Evolutionary conservation across 2,888 invertebrate species (phyloP), one percentile per base, ranked within the genome.

Genomic region (Metellina segmentata): DNA sequence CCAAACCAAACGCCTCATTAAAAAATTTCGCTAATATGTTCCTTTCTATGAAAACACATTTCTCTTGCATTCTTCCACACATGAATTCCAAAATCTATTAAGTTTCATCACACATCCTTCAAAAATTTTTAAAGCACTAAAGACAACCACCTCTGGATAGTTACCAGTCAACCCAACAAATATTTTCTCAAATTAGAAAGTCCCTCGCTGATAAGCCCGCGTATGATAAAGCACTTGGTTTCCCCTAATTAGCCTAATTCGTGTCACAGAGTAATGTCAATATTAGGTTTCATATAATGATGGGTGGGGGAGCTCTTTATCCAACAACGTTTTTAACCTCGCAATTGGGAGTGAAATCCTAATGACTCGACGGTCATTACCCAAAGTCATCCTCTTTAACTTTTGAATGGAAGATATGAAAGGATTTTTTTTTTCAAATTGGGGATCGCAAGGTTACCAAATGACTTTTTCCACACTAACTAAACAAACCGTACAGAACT

Each of bases 261-360:
- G 61, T 11, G 11, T 16, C 51, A n/a, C n/a, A 77, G 49, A 6
- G 0, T 19, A 53, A 13, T 53, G 53, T 79, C 79, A 79, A 53
- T 79, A 79, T 79, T 79, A 52, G 79, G 16, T 79, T 19, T 53
- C 61, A 19, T 53, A n/a, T 19, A 79, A 79, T 79, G 79, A 79
- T 19, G 53, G 79, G 79, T 61, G 52, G 79, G 53, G 79, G 53
- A 20, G 19, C 61, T 6, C 61, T 20, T 79, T 79, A 48, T 77
- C 48, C n/a, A n/a, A 77, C 34, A 77, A 7, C 49, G 77, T 49
- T 77, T 77, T 51, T 16, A 77, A n/a, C 49, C 77, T 61, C 77
- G 13, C 49, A 77, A 77, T 49, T 79, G 61, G 72, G 53, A 52
- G 49, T 51, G 79, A 51, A 51, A 79, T 19, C 77, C 34, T 82